These are phyloP conservation scores for Portunus trituberculatus DNA, from an alignment of 1,140 invertebrate species.

Conservation along the genomic window DNA sequence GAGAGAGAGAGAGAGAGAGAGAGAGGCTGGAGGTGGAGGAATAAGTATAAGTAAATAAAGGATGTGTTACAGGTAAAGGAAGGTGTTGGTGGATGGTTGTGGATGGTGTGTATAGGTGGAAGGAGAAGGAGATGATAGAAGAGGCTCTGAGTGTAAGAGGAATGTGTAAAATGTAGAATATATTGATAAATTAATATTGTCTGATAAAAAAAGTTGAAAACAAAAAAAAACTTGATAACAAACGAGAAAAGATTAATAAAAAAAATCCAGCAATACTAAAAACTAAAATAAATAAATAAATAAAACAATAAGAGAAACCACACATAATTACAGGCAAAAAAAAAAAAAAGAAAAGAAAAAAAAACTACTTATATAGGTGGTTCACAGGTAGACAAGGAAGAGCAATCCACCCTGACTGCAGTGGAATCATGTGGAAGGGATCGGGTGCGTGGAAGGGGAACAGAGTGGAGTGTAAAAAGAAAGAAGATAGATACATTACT, in stretches of 20 bases:
- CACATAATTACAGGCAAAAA: not conserved
- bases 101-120: not conserved
- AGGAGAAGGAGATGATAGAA: not conserved
- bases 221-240: not conserved
- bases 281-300: not conserved
- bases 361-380: not conserved
- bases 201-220: not conserved
- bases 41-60: not conserved
- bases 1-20: constrained; percentile 7
- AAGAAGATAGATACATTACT: not conserved
- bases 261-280: too few relatives aligned
- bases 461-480: not conserved
- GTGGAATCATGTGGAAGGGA: not conserved
- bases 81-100: not conserved
- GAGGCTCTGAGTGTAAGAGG: not conserved
- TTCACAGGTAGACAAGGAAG: not conserved
- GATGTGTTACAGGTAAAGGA: not conserved
- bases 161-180: not conserved
- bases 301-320: too few relatives aligned
- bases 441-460: too few relatives aligned
- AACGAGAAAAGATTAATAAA: not conserved
- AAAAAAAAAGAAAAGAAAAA: not conserved
- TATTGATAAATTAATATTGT: not conserved
- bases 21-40: not conserved
- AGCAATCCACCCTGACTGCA: too few relatives aligned